A percentile compares a stretch with the other conserved stretches of the same genome.
Conservation (phyloP, 1,140 invertebrate genomes). For the Sycophila sp. region DNA sequence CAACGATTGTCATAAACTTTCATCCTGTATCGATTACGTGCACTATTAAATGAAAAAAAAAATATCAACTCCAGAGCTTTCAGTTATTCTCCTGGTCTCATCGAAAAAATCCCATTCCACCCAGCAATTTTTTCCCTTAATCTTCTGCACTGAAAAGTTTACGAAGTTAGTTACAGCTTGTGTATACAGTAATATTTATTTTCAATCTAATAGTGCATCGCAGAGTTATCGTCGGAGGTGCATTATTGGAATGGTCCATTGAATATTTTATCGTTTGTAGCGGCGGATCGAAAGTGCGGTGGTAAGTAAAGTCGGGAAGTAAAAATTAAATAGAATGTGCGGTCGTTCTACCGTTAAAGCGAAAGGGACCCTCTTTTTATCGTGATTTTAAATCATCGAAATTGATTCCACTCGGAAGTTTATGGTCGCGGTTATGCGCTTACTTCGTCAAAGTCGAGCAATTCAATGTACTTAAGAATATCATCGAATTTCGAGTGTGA, state of each 20-base stretch:
- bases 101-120: no score
- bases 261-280: not conserved
- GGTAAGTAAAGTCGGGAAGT: constrained; percentile 11
- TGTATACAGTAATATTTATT: no score
- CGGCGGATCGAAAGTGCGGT: not conserved
- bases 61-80: no score
- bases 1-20: constrained; percentile 40
- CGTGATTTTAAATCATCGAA: constrained; percentile 19
- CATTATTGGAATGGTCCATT: not conserved
- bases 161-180: no score
- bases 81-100: no score
- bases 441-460: not conserved
- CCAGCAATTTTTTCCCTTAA: no score
- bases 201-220: no score
- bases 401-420: constrained; percentile 9
- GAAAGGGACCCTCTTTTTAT: not conserved
- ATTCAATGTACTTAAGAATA: constrained; percentile 2
- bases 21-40: constrained; percentile 40
- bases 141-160: no score
- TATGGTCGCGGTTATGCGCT: constrained; percentile 3
- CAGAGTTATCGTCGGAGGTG: no score
- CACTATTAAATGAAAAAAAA: constrained; percentile 33
- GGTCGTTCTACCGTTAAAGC: not conserved
- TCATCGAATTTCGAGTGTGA: not conserved
- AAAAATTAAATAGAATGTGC: constrained; percentile 17